Evolutionary conservation across 2,113 vertebrate species (phyloP).

Genomic region (Glaucomys volans): DNA sequence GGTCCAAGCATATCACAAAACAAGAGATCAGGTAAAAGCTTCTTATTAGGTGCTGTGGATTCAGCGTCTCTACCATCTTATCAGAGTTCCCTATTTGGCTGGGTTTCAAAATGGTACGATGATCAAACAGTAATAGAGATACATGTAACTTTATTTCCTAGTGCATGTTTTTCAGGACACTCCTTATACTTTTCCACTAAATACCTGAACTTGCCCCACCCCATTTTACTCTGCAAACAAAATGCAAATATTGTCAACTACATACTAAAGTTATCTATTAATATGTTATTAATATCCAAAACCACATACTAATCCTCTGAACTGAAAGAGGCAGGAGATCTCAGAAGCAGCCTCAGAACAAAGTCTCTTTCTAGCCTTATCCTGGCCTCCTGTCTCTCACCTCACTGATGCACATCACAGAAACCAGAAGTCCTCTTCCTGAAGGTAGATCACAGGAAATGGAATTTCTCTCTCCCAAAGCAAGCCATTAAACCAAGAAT

Average conservation of each 20-base stretch:
- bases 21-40: not conserved
- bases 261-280: not conserved
- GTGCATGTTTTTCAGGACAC: not conserved
- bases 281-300: not conserved
- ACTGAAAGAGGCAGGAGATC: not conserved
- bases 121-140: not conserved
- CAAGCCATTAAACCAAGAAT: not conserved
- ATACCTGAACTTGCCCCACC: not conserved
- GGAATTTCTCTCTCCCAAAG: not conserved
- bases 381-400: not conserved
- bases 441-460: not conserved
- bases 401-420: not conserved
- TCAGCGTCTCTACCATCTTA: not conserved
- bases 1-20: not conserved
- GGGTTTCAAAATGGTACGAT: not conserved
- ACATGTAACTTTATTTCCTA: not conserved
- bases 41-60: no score
- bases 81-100: not conserved
- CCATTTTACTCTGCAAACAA: not conserved
- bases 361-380: not conserved
- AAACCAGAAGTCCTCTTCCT: not conserved
- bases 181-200: not conserved
- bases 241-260: not conserved
- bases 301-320: not conserved
- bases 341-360: not conserved